phyloP scores from a whole-genome alignment of 2,113 vertebrate species.

The Gobius niger region DNA sequence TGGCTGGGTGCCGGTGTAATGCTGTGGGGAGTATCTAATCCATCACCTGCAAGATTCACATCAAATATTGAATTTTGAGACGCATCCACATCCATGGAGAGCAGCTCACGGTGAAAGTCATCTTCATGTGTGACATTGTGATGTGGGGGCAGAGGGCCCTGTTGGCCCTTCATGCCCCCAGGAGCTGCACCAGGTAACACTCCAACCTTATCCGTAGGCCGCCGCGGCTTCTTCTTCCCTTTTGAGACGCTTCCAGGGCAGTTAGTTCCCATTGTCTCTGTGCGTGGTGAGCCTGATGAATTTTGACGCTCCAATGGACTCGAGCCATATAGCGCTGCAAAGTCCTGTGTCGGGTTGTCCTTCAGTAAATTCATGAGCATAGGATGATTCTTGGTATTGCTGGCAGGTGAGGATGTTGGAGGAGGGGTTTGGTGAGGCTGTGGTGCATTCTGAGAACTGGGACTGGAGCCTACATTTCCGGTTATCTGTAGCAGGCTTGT shows the following conservation, averaged over 20 bases:
- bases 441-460: conserved; percentile 86
- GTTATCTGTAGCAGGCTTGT: conserved; percentile 97
- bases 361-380: conserved; percentile 99
- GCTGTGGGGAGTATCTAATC: conserved; percentile 91
- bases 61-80: conserved; percentile 98
- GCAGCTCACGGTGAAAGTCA: conserved; percentile 96
- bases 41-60: conserved; percentile 90
- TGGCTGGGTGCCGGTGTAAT: conserved; percentile 97
- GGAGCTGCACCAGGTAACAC: conserved; percentile 47
- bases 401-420: conserved; percentile 92
- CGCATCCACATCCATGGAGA: conserved; percentile 96
- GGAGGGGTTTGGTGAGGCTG: conserved; percentile 91
- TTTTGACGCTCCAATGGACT: conserved; percentile 96
- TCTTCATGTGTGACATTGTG: conserved; percentile 89
- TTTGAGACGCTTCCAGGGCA: conserved; percentile 75
- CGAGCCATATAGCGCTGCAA: conserved; percentile 88
- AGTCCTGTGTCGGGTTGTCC: conserved; percentile 96
- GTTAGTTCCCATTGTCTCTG: conserved; percentile 76
- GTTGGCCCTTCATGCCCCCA: conserved; percentile 66
- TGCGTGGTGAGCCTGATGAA: conserved; percentile 89
- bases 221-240: conserved; percentile 90
- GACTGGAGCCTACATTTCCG: conserved; percentile 93
- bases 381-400: conserved; percentile 99
- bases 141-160: conserved; percentile 71
- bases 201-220: conserved; percentile 81